Evolutionary conservation across 2,113 vertebrate genomes (phyloP).

Genomic region (Hepsetus odoe): DNA sequence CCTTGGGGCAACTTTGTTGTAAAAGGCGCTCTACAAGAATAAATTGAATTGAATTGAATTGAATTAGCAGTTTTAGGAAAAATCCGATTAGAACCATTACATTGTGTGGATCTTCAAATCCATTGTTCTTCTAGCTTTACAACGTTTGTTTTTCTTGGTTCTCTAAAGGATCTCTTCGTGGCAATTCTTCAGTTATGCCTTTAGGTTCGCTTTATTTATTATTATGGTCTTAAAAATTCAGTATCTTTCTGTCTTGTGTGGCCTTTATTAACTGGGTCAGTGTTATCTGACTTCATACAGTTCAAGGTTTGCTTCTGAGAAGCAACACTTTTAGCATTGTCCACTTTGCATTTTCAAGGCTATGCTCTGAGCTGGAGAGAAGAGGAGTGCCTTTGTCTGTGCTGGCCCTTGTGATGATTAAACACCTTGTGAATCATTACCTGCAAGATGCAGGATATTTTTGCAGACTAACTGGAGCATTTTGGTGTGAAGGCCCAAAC

Average conservation of each 20-base stretch:
- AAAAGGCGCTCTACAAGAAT: too few relatives aligned
- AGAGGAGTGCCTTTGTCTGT: constrained; percentile 76
- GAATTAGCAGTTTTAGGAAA: neutral
- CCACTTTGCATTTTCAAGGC: constrained; percentile 69
- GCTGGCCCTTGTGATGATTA: constrained; percentile 72
- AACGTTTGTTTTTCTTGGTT: too few relatives aligned
- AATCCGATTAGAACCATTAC: neutral
- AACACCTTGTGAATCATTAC: constrained; percentile 71
- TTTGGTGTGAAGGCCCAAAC: constrained; percentile 67
- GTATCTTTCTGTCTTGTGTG: neutral
- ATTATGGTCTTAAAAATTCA: too few relatives aligned
- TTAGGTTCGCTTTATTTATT: too few relatives aligned
- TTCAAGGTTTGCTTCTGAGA: constrained; percentile 50
- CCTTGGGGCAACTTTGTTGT: too few relatives aligned
- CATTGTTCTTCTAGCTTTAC: neutral
- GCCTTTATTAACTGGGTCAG: neutral
- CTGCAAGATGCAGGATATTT: constrained; percentile 72
- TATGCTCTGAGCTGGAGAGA: constrained; percentile 70
- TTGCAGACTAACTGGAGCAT: constrained; percentile 57
- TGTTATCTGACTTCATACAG: constrained; percentile 65
- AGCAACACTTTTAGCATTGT: constrained; percentile 14
- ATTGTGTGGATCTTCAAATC: neutral
- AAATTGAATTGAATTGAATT: too few relatives aligned
- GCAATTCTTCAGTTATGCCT: too few relatives aligned
- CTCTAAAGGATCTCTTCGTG: too few relatives aligned